Evolutionary conservation across 64 coral and sea anemone genomes (phyloP).

Genomic region (Actinia equina): DNA sequence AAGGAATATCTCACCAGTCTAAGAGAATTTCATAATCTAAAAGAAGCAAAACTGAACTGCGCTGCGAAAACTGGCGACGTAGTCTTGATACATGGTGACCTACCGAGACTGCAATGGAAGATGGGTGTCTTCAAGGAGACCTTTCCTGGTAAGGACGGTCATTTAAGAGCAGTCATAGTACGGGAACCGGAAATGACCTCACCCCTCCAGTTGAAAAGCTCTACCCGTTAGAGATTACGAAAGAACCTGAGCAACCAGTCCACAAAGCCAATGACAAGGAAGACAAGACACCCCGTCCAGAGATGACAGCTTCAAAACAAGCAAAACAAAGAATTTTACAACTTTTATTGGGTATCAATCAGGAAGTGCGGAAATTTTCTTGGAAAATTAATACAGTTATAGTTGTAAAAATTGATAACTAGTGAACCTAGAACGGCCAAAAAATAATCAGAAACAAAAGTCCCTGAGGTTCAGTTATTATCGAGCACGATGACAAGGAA

Average conservation of each 20-base stretch:
- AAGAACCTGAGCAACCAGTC: not conserved
- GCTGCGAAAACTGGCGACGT: not conserved
- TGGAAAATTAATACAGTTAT: no score
- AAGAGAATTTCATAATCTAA: constrained; percentile 18
- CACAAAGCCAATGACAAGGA: constrained; percentile 30
- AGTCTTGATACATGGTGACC: constrained; percentile 42
- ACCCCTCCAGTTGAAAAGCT: constrained; percentile 46
- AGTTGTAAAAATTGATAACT: no score
- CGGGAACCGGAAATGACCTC: constrained; percentile 25
- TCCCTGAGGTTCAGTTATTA: no score
- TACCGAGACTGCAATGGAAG: constrained; percentile 37
- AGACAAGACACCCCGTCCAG: not conserved
- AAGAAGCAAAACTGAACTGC: not conserved
- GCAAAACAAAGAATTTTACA: constrained; percentile 32
- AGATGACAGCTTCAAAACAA: not conserved
- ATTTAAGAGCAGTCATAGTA: constrained; percentile 21
- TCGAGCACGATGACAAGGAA: no score
- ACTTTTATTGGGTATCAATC: no score
- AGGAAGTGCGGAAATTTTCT: not conserved
- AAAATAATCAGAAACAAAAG: no score
- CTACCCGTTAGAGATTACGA: constrained; percentile 33
- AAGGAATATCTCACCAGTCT: constrained; percentile 24
- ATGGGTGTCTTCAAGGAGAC: constrained; percentile 26
- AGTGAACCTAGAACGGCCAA: no score
- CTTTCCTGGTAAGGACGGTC: constrained; percentile 18